Evolutionary conservation across 2,797 vertebrate genomes (phyloP).

Genomic region (Scarus forsteni): DNA sequence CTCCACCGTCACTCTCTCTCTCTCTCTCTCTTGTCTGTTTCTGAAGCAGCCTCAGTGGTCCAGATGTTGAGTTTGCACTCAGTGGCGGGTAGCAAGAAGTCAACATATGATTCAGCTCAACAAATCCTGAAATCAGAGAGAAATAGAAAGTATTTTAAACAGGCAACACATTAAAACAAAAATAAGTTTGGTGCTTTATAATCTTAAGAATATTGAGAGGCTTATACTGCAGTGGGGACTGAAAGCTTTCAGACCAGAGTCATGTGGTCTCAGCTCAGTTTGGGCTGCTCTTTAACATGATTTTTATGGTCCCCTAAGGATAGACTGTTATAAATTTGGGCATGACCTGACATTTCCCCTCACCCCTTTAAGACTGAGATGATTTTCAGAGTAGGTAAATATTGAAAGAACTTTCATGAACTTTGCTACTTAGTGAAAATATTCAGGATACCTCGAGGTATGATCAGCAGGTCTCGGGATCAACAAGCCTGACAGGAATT

Average conservation of each 20-base stretch:
- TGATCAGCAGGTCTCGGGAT: no score
- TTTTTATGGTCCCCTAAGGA: conserved; percentile 7
- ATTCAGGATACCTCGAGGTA: no score
- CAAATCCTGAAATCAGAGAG: conserved; percentile 86
- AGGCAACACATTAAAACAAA: not conserved
- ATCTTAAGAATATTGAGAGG: not conserved
- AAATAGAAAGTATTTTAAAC: not conserved
- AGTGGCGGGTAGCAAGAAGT: conserved; percentile 86
- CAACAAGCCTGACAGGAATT: no score
- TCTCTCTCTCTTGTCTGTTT: conserved; percentile 57
- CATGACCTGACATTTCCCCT: not conserved
- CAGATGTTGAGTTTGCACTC: conserved; percentile 79
- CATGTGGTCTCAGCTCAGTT: not conserved
- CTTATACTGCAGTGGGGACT: no score
- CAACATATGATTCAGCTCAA: conserved; percentile 92
- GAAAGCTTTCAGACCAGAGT: not conserved
- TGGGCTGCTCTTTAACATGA: not conserved
- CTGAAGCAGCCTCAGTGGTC: conserved; percentile 79
- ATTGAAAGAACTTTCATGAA: no score
- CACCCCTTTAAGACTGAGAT: not conserved
- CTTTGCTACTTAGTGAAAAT: no score
- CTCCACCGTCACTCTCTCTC: conserved; percentile 60
- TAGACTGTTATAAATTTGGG: not conserved
- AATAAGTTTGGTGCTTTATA: not conserved
- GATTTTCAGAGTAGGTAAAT: not conserved